Percentiles rank a stretch among this genome's conserved stretches.
phyloP scores from a whole-genome alignment of 64 coral and sea anemone species.

The Montipora sp. region DNA sequence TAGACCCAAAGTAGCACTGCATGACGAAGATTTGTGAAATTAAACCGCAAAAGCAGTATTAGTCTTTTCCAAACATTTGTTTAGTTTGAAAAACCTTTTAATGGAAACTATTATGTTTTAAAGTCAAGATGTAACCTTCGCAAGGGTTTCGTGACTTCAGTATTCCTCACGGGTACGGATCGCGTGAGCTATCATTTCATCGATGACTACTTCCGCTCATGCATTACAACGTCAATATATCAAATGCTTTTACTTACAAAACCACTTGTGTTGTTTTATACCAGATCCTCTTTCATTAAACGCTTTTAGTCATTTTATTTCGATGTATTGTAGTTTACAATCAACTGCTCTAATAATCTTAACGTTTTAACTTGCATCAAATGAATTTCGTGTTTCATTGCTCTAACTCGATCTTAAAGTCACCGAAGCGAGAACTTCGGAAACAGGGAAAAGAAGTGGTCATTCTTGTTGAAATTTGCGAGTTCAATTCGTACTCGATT shows the following conservation, averaged over 20 bases:
- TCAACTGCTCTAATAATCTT: slow-evolving; percentile 14
- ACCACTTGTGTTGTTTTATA: slow-evolving; percentile 26
- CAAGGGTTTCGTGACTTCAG: slow-evolving; percentile 27
- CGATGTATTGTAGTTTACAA: slow-evolving; percentile 19
- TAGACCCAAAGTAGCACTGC: background rate
- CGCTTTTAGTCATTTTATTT: slow-evolving; percentile 7
- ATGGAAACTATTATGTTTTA: background rate
- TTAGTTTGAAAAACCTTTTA: background rate
- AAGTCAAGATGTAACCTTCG: background rate
- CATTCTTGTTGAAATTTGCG: too few species aligned
- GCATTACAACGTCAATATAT: slow-evolving; percentile 26
- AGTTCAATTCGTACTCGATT: too few species aligned
- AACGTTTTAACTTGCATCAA: background rate
- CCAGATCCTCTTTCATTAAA: slow-evolving; percentile 25
- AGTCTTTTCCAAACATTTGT: background rate
- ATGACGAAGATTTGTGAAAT: background rate
- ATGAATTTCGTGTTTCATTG: background rate
- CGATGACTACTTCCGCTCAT: slow-evolving; percentile 10
- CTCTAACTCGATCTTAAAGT: too few species aligned
- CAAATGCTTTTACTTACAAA: slow-evolving; percentile 14
- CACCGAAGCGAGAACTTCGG: background rate
- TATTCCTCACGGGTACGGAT: slow-evolving; percentile 22
- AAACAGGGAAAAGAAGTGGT: too few species aligned
- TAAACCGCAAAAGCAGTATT: background rate
- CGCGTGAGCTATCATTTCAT: slow-evolving; percentile 34